Conservation (phyloP, 2,797 vertebrate genomes). For the Centropyge bicolor region DNA sequence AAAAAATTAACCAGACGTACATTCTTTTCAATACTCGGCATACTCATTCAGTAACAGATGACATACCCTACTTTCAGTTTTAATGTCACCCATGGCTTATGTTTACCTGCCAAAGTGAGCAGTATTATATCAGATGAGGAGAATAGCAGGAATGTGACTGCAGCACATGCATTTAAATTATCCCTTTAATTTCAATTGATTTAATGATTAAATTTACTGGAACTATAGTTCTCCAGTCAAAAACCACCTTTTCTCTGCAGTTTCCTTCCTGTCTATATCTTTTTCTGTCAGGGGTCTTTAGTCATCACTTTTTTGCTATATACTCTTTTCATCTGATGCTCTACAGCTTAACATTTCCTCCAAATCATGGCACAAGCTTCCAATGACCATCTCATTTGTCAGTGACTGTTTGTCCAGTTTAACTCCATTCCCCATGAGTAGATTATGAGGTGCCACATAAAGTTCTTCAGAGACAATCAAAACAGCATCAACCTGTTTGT, state of each 20-base stretch:
- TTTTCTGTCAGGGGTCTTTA: not conserved
- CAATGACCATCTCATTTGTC: not conserved
- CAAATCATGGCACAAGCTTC: not conserved
- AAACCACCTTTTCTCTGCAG: not conserved
- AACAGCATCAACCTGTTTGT: not conserved
- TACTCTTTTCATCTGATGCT: not conserved
- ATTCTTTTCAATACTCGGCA: too few species aligned
- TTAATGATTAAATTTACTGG: not conserved
- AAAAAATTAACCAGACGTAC: not conserved
- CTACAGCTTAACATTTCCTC: not conserved
- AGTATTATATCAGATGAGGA: slow-evolving; percentile 2
- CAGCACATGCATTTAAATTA: not conserved
- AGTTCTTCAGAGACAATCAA: slow-evolving; percentile 7
- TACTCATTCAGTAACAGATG: not conserved
- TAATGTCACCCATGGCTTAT: not conserved
- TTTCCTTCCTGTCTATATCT: not conserved
- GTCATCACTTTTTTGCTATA: not conserved
- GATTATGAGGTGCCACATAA: not conserved
- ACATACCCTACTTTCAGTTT: not conserved
- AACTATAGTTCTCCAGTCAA: not conserved
- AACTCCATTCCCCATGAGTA: not conserved
- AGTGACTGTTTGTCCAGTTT: too few species aligned
- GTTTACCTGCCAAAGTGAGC: not conserved
- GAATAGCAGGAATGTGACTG: not conserved
- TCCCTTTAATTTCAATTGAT: not conserved